A percentile compares a stretch with the other conserved stretches of the same genome.
Conservation (phyloP, 2,888 invertebrate genomes). For the Platycnemis pennipes region DNA sequence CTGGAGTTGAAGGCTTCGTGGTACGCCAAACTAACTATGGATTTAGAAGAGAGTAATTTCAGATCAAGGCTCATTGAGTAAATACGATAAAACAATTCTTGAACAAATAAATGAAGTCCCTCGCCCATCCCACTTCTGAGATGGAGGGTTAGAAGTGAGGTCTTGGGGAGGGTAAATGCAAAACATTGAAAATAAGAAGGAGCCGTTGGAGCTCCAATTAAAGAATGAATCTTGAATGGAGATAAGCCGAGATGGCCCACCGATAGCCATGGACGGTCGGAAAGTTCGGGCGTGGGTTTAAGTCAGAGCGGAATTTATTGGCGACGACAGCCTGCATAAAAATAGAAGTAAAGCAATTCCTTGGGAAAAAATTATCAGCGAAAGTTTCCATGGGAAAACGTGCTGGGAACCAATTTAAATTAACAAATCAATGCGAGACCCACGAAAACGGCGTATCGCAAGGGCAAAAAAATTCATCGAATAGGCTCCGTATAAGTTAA, state of each 20-base stretch:
- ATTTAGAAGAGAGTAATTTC: neutral
- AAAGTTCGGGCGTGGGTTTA: constrained; percentile 39
- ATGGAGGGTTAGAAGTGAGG: neutral
- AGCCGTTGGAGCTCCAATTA: neutral
- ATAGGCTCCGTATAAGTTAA: neutral
- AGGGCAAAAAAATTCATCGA: neutral
- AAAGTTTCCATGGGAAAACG: neutral
- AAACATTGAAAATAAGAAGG: neutral
- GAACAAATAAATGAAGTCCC: neutral
- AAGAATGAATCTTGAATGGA: constrained; percentile 39
- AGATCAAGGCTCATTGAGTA: neutral
- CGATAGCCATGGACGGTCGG: neutral
- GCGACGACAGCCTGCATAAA: neutral
- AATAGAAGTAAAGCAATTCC: neutral
- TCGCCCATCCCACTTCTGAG: neutral
- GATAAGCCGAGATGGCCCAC: constrained; percentile 20
- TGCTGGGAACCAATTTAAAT: neutral
- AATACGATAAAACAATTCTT: neutral
- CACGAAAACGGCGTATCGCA: neutral
- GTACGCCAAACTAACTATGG: neutral
- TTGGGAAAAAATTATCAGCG: neutral
- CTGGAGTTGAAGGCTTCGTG: neutral
- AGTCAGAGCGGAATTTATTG: constrained; percentile 30
- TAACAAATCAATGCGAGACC: neutral
- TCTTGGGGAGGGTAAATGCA: neutral